These are phyloP conservation scores for Mythimna albipuncta DNA, from an alignment of 2,888 invertebrate species.

Conservation along the genomic window DNA sequence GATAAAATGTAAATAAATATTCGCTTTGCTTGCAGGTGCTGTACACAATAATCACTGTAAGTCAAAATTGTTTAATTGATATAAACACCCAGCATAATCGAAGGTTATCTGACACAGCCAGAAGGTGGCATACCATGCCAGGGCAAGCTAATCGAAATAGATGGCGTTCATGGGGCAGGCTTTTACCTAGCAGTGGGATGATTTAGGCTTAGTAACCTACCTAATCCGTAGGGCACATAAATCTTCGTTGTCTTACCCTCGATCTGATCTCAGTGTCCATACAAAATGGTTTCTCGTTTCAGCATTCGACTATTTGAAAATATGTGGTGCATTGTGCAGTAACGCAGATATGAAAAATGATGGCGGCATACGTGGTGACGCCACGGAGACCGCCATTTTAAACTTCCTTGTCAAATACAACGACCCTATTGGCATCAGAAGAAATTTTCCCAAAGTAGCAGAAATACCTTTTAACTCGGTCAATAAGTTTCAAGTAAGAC, in stretches of 20 bases:
- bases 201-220: background rate
- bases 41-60: slow-evolving; percentile 75
- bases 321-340: slow-evolving; percentile 98
- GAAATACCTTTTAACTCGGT: slow-evolving; percentile 98
- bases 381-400: slow-evolving; percentile 97
- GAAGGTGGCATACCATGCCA: background rate
- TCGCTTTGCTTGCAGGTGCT: slow-evolving; percentile 70
- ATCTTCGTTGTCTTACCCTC: background rate
- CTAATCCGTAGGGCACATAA: background rate
- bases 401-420: slow-evolving; percentile 92
- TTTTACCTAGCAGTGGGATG: background rate
- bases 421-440: slow-evolving; percentile 94
- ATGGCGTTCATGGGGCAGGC: background rate
- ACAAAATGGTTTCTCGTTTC: slow-evolving; percentile 59
- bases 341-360: slow-evolving; percentile 97
- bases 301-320: slow-evolving; percentile 95
- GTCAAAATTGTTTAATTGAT: background rate
- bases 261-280: background rate
- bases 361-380: slow-evolving; percentile 96
- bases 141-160: background rate
- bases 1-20: slow-evolving; percentile 12
- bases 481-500: slow-evolving; percentile 95
- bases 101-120: background rate
- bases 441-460: slow-evolving; percentile 95
- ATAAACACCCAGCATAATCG: background rate